phyloP scores from a whole-genome alignment of 2,113 vertebrate genomes.

The Lophura nycthemera region DNA sequence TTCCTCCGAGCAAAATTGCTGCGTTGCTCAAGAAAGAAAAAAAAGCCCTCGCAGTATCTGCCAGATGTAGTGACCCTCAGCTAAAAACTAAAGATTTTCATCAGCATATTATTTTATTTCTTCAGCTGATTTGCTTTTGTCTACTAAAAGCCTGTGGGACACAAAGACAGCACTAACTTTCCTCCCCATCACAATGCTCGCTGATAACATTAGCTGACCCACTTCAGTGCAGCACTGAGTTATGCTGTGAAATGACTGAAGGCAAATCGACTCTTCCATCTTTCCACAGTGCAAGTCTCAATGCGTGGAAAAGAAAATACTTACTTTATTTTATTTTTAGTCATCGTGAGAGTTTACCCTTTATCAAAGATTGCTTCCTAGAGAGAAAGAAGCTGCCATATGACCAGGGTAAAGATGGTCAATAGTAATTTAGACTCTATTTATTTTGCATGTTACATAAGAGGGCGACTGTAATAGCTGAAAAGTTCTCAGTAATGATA shows the following conservation, averaged over 20 bases:
- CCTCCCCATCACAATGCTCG: not conserved
- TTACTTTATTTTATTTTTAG: not conserved
- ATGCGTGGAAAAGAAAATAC: not conserved
- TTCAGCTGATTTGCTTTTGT: constrained; percentile 46
- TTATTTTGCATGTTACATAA: not conserved
- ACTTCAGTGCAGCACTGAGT: not conserved
- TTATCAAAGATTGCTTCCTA: not conserved
- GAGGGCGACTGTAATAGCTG: not conserved
- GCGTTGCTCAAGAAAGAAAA: not conserved
- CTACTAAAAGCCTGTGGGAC: constrained; percentile 50
- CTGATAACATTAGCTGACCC: constrained; percentile 34
- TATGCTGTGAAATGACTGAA: constrained; percentile 32
- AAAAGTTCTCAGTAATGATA: not conserved
- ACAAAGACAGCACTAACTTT: constrained; percentile 35
- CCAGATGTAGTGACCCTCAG: constrained; percentile 33
- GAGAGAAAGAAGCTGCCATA: not conserved
- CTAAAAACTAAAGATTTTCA: not conserved
- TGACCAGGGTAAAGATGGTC: not conserved
- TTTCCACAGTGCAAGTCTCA: not conserved
- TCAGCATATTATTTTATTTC: constrained; percentile 36
- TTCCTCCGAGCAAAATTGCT: constrained; percentile 56
- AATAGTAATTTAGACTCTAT: not conserved
- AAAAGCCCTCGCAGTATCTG: not conserved
- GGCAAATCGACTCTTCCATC: constrained; percentile 11
- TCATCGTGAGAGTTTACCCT: not conserved